Evolutionary conservation across 2,888 invertebrate genomes (phyloP).

Genomic region (Caenorhabditis virilis): DNA sequence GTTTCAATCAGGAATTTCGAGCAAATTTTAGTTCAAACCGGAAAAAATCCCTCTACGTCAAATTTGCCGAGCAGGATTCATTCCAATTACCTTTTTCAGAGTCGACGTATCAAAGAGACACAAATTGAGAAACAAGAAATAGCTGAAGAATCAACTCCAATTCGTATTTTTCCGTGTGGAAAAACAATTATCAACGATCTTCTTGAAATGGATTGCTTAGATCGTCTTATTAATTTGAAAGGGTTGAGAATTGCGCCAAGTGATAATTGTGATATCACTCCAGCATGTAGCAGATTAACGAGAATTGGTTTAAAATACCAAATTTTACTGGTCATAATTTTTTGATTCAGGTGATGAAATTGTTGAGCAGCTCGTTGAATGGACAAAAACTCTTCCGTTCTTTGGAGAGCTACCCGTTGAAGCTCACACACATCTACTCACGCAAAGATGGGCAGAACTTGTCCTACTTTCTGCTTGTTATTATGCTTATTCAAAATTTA

Average conservation of each 20-base stretch:
- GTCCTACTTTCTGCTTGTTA: conserved; percentile 66
- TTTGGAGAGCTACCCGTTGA: conserved; percentile 94
- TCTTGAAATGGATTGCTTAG: conserved; percentile 94
- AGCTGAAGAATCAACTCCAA: too few relatives aligned
- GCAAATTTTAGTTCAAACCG: conserved; percentile 24
- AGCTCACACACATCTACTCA: conserved; percentile 88
- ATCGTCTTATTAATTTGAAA: conserved; percentile 86
- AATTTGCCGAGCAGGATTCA: too few relatives aligned
- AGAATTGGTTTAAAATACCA: conserved; percentile 51
- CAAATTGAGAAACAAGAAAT: too few relatives aligned
- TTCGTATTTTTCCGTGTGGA: conserved; percentile 14
- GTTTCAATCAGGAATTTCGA: too few relatives aligned
- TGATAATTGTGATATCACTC: conserved; percentile 83
- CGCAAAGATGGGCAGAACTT: conserved; percentile 83
- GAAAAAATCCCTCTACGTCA: too few relatives aligned
- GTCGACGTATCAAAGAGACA: background rate
- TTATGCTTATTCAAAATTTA: conserved; percentile 52
- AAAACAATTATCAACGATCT: conserved; percentile 72
- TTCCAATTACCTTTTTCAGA: too few relatives aligned
- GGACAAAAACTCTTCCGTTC: conserved; percentile 97
- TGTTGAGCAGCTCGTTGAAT: conserved; percentile 95
- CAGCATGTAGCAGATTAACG: conserved; percentile 70
- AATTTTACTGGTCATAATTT: background rate
- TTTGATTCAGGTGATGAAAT: conserved; percentile 82
- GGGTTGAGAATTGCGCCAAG: conserved; percentile 77